Evolutionary conservation across 2,797 vertebrate species (phyloP).

Genomic region (Tympanoctomys barrerae): DNA sequence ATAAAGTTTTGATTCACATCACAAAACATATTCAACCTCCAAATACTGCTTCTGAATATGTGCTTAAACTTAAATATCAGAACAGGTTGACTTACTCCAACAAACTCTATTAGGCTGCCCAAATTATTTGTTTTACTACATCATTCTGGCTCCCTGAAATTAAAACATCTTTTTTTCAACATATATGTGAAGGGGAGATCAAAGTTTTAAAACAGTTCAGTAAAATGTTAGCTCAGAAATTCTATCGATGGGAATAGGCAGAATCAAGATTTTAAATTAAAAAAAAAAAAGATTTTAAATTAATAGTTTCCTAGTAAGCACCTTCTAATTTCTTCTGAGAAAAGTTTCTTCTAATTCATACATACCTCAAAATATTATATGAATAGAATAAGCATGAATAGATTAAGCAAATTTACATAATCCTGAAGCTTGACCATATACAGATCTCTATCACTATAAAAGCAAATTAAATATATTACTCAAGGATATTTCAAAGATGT

Average conservation of each 20-base stretch:
- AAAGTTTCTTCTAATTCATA: constrained; percentile 55
- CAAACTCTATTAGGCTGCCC: background rate
- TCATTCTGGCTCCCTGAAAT: constrained; percentile 6
- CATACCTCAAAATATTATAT: constrained; percentile 47
- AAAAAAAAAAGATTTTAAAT: constrained; percentile 54
- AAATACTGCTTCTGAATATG: background rate
- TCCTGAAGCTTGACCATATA: constrained; percentile 65
- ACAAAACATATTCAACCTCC: constrained; percentile 38
- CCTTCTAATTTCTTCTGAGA: constrained; percentile 49
- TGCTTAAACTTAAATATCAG: constrained; percentile 44
- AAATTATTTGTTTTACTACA: constrained; percentile 33
- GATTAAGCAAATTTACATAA: constrained; percentile 44
- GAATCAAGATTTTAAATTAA: constrained; percentile 62
- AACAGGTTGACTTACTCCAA: background rate
- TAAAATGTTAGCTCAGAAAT: constrained; percentile 64
- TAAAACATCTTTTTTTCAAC: constrained; percentile 48
- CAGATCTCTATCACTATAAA: constrained; percentile 60
- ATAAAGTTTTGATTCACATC: constrained; percentile 45
- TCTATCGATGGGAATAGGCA: constrained; percentile 32
- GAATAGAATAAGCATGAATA: constrained; percentile 5
- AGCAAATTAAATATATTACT: constrained; percentile 71
- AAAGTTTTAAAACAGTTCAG: constrained; percentile 56
- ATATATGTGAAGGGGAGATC: constrained; percentile 1
- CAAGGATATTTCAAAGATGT: constrained; percentile 74
- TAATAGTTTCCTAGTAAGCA: constrained; percentile 53